A percentile compares a stretch with the other conserved stretches of the same genome.
These are phyloP conservation scores for Idaea straminata DNA, from an alignment of 2,888 invertebrate genomes.

Conservation along the genomic window DNA sequence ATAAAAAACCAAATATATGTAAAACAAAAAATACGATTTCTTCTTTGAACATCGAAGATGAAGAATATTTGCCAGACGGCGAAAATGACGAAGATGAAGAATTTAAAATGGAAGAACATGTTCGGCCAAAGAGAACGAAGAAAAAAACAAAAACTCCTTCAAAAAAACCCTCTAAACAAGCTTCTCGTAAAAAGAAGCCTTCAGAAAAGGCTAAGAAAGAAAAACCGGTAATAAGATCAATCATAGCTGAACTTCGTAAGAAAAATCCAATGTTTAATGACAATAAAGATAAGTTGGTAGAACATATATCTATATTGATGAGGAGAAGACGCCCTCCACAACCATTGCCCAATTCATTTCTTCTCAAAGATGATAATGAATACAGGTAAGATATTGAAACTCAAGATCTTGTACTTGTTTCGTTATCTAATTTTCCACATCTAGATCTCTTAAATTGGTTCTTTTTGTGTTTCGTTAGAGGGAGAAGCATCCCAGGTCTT, in stretches of 20 bases:
- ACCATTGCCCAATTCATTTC: conserved; percentile 17
- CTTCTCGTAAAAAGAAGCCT: neutral
- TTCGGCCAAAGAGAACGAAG: neutral
- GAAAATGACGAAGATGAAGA: conserved; percentile 11
- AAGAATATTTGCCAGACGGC: conserved; percentile 1
- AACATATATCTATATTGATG: conserved; percentile 55
- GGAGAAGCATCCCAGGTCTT: too few species aligned
- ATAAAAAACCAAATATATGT: too few species aligned
- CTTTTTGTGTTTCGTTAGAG: too few species aligned
- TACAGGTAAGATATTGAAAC: neutral
- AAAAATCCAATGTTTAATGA: conserved; percentile 48
- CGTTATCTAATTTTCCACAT: too few species aligned
- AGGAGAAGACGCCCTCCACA: conserved; percentile 45
- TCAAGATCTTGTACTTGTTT: neutral
- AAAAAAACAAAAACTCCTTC: conserved; percentile 4
- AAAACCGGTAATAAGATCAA: neutral
- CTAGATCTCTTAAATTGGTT: too few species aligned
- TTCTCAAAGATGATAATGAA: neutral
- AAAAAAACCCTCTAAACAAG: conserved; percentile 30
- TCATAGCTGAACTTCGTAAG: conserved; percentile 47
- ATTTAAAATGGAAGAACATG: neutral
- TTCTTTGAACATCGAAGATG: neutral
- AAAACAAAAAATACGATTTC: neutral
- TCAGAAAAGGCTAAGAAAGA: neutral
- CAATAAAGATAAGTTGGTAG: conserved; percentile 43